A percentile compares a stretch with the other conserved stretches of the same genome.
Evolutionary conservation across 2,113 vertebrate genomes (phyloP).

Genomic region (Myotis yumanensis): DNA sequence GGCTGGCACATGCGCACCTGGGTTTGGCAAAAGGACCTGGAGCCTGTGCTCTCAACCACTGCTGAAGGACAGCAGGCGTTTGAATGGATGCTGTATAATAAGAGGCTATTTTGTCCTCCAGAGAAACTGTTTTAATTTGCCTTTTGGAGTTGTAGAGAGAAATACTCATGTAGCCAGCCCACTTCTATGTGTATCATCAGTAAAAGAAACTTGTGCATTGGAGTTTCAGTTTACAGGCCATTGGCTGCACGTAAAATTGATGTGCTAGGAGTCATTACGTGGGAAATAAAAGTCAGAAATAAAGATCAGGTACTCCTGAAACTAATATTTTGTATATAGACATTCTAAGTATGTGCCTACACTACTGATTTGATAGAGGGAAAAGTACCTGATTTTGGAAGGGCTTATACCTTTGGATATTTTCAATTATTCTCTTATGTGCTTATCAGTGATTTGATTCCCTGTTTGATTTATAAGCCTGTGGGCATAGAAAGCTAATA

Average conservation of each 20-base stretch:
- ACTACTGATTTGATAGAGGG: background rate
- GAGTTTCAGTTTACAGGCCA: background rate
- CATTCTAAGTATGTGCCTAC: background rate
- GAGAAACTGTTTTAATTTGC: background rate
- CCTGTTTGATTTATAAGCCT: background rate
- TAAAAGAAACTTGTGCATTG: background rate
- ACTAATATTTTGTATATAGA: background rate
- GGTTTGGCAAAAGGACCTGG: background rate
- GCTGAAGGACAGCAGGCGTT: background rate
- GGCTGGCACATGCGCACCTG: fast-evolving
- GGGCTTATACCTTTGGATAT: background rate
- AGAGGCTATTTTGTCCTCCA: background rate
- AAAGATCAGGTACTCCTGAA: background rate
- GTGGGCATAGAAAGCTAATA: background rate
- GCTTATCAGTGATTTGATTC: background rate
- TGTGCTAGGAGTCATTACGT: background rate
- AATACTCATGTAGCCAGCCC: background rate
- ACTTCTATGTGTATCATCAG: background rate
- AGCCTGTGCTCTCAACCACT: fast-evolving
- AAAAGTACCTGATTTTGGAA: background rate
- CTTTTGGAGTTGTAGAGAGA: background rate
- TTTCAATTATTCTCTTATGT: background rate
- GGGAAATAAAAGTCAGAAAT: constrained; percentile 29
- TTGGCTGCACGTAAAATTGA: background rate
- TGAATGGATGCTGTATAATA: no score